phyloP scores from a whole-genome alignment of 1,140 invertebrate species.

The Spodoptera frugiperda region DNA sequence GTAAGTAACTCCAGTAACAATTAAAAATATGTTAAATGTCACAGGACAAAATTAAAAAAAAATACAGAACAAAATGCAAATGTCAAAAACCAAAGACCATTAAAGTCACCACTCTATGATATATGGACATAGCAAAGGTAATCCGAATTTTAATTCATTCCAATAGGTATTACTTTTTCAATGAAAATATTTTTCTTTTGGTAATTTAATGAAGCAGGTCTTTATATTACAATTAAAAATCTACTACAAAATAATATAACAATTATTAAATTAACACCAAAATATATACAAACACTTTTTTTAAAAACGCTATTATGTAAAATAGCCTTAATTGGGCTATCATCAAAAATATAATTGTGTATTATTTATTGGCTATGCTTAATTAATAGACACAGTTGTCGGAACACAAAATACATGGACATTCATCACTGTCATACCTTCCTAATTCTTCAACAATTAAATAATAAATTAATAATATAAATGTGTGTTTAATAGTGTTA shows the following conservation, averaged over 20 bases:
- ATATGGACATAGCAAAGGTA: too few relatives aligned
- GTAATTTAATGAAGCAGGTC: not conserved
- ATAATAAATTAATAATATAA: conserved; percentile 38
- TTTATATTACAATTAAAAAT: too few relatives aligned
- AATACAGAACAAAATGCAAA: too few relatives aligned
- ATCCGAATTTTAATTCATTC: too few relatives aligned
- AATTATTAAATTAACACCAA: not conserved
- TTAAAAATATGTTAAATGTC: too few relatives aligned
- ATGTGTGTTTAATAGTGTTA: conserved; percentile 41
- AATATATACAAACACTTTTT: conserved; percentile 25
- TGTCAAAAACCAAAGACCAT: too few relatives aligned
- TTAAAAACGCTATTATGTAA: conserved; percentile 28
- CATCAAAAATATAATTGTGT: conserved; percentile 35
- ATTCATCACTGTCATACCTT: conserved; percentile 35
- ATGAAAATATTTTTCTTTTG: too few relatives aligned
- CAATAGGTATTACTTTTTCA: too few relatives aligned
- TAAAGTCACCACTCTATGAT: too few relatives aligned
- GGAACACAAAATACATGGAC: conserved; percentile 28
- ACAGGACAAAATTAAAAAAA: too few relatives aligned
- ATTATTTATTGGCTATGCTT: conserved; percentile 42
- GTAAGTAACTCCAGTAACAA: too few relatives aligned
- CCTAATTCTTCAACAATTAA: conserved; percentile 45
- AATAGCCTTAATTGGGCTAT: conserved; percentile 40
- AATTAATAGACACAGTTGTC: conserved; percentile 41
- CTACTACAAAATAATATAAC: not conserved